Percentiles rank a stretch among this genome's conserved stretches.
phyloP scores from a whole-genome alignment of 2,797 vertebrate species.

The Spinus pinus region DNA sequence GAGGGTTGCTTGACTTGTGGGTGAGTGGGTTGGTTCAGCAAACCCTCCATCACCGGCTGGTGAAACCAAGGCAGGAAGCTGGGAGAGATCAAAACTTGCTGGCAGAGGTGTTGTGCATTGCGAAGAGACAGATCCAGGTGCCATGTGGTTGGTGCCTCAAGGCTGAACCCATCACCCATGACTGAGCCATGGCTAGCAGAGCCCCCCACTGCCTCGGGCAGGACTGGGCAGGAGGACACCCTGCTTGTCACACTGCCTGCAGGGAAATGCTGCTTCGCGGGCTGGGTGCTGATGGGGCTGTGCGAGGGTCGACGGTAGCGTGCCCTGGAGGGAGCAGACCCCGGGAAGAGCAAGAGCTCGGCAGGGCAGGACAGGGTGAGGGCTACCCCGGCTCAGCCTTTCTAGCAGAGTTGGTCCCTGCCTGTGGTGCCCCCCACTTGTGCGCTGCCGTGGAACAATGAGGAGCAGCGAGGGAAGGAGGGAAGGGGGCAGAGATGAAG shows the following conservation, averaged over 20 bases:
- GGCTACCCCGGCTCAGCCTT: background rate
- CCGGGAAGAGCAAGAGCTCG: background rate
- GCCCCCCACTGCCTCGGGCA: background rate
- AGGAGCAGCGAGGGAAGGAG: background rate
- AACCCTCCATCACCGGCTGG: background rate
- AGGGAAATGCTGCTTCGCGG: background rate
- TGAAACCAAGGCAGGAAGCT: background rate
- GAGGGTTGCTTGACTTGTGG: background rate
- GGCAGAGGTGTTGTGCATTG: background rate
- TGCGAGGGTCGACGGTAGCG: fast-evolving
- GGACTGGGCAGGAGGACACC: background rate
- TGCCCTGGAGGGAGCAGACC: background rate
- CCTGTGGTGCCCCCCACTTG: background rate
- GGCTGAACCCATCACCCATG: background rate
- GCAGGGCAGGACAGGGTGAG: background rate
- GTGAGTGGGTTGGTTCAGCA: background rate
- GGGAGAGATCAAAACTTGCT: background rate
- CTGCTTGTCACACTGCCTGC: no score
- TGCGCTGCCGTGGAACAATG: background rate
- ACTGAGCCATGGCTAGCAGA: background rate
- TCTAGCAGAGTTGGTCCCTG: background rate
- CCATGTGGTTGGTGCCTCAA: background rate
- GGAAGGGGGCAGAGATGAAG: background rate
- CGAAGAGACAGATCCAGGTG: background rate
- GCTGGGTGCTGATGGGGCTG: background rate